These are phyloP conservation scores for Pampus argenteus DNA, from an alignment of 2,797 vertebrate species.

Conservation along the genomic window DNA sequence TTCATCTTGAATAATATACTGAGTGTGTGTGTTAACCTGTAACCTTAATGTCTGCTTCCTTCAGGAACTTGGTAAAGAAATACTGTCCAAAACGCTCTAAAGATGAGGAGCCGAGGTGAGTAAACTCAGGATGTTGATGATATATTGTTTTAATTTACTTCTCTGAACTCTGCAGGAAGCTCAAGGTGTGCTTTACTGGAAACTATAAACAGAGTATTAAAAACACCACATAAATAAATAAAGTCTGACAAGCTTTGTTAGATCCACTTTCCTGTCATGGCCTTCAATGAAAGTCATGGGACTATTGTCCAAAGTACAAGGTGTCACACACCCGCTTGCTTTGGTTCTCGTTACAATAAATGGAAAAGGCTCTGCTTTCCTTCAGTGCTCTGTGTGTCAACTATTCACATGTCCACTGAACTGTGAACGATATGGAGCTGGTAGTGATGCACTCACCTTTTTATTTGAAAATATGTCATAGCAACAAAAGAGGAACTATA, in stretches of 20 bases:
- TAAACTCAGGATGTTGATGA: not conserved
- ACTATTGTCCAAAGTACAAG: not conserved
- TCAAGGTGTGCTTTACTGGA: too few species aligned
- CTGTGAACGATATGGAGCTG: too few species aligned
- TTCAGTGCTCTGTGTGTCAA: too few species aligned
- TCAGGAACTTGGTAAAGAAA: slow-evolving; percentile 97
- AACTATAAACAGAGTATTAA: too few species aligned
- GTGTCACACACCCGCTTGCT: too few species aligned
- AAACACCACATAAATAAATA: too few species aligned
- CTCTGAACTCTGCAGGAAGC: not conserved
- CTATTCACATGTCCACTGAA: too few species aligned
- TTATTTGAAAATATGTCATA: too few species aligned
- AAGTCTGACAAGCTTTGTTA: too few species aligned
- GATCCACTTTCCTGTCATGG: not conserved
- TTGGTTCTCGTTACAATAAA: too few species aligned
- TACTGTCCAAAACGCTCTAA: slow-evolving; percentile 97
- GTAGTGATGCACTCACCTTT: too few species aligned
- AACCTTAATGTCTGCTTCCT: slow-evolving; percentile 24
- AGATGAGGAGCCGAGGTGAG: slow-evolving; percentile 98
- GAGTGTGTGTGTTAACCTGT: slow-evolving; percentile 6
- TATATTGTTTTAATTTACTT: not conserved
- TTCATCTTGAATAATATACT: slow-evolving; percentile 62
- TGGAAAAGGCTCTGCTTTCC: too few species aligned
- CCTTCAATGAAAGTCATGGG: not conserved
- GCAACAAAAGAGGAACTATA: not conserved